These are phyloP conservation scores for Terrapene triunguis DNA, from an alignment of 2,113 vertebrate species.

Conservation along the genomic window DNA sequence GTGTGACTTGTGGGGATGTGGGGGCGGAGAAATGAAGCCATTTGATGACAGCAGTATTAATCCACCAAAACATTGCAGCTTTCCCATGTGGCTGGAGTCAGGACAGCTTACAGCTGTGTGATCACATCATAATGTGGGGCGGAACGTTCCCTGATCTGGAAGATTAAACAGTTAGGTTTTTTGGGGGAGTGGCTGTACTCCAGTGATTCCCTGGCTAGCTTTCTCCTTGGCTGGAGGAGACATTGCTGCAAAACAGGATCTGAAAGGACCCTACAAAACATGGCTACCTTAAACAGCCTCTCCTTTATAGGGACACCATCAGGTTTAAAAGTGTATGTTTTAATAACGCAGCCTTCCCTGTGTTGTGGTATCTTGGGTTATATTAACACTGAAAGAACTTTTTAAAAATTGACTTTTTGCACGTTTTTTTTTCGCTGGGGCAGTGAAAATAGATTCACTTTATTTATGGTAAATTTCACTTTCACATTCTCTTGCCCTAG, in stretches of 20 bases:
- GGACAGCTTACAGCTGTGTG: not conserved
- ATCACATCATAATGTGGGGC: constrained; percentile 9
- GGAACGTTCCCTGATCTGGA: not conserved
- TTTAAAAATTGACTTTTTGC: not conserved
- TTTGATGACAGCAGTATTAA: not conserved
- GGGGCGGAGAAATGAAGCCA: constrained; percentile 20
- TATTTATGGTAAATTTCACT: not conserved
- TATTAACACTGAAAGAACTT: not conserved
- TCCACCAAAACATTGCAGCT: not conserved
- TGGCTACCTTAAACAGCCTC: constrained; percentile 1
- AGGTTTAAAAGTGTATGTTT: not conserved
- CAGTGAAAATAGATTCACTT: not conserved
- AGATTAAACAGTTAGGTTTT: constrained; percentile 19
- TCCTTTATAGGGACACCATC: not conserved
- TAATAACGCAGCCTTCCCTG: not conserved
- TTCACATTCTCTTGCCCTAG: not conserved
- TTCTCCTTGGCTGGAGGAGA: not conserved
- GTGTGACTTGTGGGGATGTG: not conserved
- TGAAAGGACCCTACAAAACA: not conserved
- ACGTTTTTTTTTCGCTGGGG: not conserved
- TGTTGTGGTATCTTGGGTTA: not conserved
- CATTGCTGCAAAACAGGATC: not conserved
- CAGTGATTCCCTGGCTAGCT: not conserved
- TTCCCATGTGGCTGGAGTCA: accelerated
- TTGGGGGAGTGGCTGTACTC: not conserved